A percentile compares a stretch with the other conserved stretches of the same genome.
phyloP scores from a whole-genome alignment of 2,797 vertebrate species.

The Notolabrus celidotus region DNA sequence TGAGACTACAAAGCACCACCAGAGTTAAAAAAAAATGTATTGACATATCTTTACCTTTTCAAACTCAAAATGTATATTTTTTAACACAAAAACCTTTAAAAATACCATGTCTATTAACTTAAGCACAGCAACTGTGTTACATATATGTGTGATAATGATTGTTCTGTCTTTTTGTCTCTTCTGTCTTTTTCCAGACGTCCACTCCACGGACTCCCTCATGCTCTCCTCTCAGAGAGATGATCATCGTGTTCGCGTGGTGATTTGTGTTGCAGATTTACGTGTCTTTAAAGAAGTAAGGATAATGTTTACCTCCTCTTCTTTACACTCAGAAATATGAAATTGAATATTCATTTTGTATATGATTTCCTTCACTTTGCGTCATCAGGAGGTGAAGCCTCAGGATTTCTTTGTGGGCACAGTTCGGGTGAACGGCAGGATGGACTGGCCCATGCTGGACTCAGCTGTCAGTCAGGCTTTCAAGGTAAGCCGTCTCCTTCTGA shows the following conservation, averaged over 20 bases:
- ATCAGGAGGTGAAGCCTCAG: conserved; percentile 94
- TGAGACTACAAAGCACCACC: no score
- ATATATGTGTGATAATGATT: no score
- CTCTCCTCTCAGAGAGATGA: conserved; percentile 90
- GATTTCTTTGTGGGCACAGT: conserved; percentile 95
- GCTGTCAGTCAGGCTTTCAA: conserved; percentile 95
- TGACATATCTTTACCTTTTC: no score
- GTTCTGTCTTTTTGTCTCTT: background rate
- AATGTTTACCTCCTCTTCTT: background rate
- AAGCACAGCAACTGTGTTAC: no score
- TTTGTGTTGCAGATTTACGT: conserved; percentile 91
- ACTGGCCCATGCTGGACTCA: conserved; percentile 95
- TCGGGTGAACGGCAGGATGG: conserved; percentile 92
- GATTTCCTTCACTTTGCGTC: conserved; percentile 8
- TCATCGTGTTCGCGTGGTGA: conserved; percentile 89
- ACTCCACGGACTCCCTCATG: conserved; percentile 87
- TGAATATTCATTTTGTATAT: background rate
- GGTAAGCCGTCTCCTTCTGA: conserved; percentile 77
- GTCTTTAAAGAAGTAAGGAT: conserved; percentile 94
- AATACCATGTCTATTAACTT: no score
- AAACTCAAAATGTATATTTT: no score
- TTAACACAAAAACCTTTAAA: no score
- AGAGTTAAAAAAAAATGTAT: no score
- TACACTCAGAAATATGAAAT: background rate
- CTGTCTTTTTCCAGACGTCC: conserved; percentile 82